Base-by-base conservation (phyloP, 1,140 invertebrate species). In the Drosophila parvula region DNA sequence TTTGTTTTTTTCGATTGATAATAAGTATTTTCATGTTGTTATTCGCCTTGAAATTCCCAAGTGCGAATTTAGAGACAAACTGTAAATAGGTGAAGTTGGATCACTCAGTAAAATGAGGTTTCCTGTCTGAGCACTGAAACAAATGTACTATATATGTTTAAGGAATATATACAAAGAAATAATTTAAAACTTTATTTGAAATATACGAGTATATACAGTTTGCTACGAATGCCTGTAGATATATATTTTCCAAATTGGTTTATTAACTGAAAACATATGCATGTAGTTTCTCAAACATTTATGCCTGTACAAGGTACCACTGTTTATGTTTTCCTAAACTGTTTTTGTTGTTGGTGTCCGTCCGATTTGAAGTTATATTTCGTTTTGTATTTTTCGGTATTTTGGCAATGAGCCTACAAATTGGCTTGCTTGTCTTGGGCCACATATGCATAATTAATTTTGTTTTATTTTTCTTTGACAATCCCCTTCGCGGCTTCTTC, bases 391-490 rank as follows among this genome's bases (percentile, higher is more conserved):
- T 81, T 81, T 85, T 81, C 78, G 81, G 50, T 70, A 58, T 79
- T 81, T 84, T 81, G 81, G 81, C 81, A 84, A 84, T 81, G 78
- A 70, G 81, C 81, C 81, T 81, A 85, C 81, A 84, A 85, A 85
- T 84, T 85, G 81, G 81, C 81, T 85, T 32, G 63, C 81, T 83
- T 83, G 81, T 84, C 77, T 80, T 44, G 63, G 58, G 71, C 76
- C 30, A 59, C 59, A 68, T 69, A 70, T 55, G 83, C 81, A 84
- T 84, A 84, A 84, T 84, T 84, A 84, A 81, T 84, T 78, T 82
- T 70, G 58, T 85, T 65, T 57, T 75, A 48, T 70, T 51, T 68
- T 57, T 79, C 53, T 56, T 70, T 60, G 61, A 69, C 61, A 69
- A 69, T 43, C 36, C 34, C 56, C 63, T 45, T 62, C 38, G 28